Conservation (phyloP, 2,113 vertebrate genomes). For the Gymnarchus niloticus region DNA sequence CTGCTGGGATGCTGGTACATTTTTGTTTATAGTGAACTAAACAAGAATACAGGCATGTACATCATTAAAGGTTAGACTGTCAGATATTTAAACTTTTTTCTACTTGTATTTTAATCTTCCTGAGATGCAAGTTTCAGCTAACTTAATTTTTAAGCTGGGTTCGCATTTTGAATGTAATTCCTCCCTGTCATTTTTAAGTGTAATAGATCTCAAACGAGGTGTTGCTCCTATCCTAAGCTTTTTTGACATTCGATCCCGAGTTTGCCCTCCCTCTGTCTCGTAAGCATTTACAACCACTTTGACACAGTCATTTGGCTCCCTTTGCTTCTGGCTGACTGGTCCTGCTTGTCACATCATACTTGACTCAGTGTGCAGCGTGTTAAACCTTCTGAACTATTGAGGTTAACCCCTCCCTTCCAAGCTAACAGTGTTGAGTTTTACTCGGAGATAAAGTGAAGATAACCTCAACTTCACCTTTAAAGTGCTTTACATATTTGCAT, state of each 20-base stretch:
- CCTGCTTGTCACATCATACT: not conserved
- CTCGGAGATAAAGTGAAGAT: not conserved
- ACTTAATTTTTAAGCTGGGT: not conserved
- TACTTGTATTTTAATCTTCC: not conserved
- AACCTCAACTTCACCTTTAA: not conserved
- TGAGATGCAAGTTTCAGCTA: not conserved
- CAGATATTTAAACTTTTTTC: not conserved
- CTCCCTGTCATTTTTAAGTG: not conserved
- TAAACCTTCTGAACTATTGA: not conserved
- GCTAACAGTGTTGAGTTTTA: not conserved
- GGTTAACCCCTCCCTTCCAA: not conserved
- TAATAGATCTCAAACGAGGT: not conserved
- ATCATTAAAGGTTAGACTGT: too few relatives aligned
- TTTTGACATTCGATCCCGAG: not conserved
- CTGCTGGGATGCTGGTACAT: not conserved
- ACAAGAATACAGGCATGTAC: not conserved
- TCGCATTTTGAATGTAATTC: not conserved
- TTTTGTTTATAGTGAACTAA: not conserved
- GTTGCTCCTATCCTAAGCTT: not conserved
- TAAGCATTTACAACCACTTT: not conserved
- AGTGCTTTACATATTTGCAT: not conserved
- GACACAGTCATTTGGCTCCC: not conserved
- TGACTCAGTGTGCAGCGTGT: not conserved
- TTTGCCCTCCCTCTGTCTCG: not conserved
- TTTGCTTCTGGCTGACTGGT: not conserved